These are phyloP conservation scores for Campylorhamphus procurvoides DNA, from an alignment of 2,113 vertebrate genomes.

Conservation along the genomic window DNA sequence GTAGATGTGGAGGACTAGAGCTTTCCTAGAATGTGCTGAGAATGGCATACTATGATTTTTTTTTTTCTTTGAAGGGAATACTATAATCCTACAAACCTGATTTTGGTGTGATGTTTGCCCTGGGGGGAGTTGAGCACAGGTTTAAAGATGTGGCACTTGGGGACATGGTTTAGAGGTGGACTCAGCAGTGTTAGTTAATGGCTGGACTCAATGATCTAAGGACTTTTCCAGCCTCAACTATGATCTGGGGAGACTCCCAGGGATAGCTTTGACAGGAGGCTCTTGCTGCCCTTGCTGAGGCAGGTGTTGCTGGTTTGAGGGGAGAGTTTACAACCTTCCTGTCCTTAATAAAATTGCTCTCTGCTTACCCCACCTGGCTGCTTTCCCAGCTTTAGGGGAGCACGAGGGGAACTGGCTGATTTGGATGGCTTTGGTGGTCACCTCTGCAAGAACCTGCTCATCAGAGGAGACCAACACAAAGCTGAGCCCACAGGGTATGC, in stretches of 20 bases:
- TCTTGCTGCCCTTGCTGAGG: rapidly evolving
- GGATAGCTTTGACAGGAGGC: neutral
- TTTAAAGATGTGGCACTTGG: neutral
- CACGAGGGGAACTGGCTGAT: neutral
- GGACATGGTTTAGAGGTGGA: neutral
- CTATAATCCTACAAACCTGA: neutral
- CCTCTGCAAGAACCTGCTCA: rapidly evolving
- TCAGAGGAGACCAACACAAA: neutral
- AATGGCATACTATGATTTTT: rapidly evolving
- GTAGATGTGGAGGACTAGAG: neutral
- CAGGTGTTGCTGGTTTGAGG: neutral
- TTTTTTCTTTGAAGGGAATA: neutral
- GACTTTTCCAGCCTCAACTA: neutral
- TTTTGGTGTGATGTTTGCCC: neutral
- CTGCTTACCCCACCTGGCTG: neutral
- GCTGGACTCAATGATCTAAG: neutral
- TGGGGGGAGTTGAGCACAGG: neutral
- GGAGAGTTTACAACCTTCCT: neutral
- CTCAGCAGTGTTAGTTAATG: neutral
- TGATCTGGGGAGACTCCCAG: neutral
- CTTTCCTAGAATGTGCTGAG: neutral
- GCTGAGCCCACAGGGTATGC: rapidly evolving
- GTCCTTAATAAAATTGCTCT: neutral
- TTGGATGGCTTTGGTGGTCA: neutral
- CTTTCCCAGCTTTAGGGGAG: neutral